Evolutionary conservation across 2,797 vertebrate genomes (phyloP).

Genomic region (Silurus aristotelis): DNA sequence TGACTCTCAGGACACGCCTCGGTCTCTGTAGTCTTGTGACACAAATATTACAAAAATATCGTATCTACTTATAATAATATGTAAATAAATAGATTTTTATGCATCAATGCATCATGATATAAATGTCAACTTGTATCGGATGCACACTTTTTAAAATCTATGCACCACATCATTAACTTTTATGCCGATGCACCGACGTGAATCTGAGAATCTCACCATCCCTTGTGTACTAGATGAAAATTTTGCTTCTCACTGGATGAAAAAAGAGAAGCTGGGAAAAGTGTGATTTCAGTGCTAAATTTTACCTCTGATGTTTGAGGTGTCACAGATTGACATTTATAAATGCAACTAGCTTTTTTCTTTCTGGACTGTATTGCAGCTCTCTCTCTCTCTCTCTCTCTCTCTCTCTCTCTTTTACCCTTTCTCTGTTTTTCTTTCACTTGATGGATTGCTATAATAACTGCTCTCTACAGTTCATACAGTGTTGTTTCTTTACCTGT

Average conservation of each 20-base stretch:
- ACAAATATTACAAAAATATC: no score
- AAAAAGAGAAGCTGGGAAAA: background rate
- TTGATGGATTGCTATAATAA: constrained; percentile 26
- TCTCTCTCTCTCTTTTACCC: background rate
- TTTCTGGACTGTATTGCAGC: constrained; percentile 6
- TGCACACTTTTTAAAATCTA: no score
- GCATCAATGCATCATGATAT: no score
- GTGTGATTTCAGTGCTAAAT: constrained; percentile 10
- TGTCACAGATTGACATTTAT: constrained; percentile 17
- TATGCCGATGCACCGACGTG: no score
- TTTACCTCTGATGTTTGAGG: background rate
- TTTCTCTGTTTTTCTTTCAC: background rate
- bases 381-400: background rate
- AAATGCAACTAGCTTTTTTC: background rate
- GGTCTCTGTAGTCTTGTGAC: no score
- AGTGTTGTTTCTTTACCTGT: background rate
- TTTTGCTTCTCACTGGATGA: background rate
- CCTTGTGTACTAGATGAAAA: no score
- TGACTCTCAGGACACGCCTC: no score
- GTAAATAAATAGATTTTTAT: no score
- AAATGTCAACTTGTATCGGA: no score
- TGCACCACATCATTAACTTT: no score
- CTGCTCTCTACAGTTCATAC: constrained; percentile 13
- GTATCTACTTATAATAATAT: no score
- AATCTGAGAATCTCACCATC: no score